phyloP scores from a whole-genome alignment of 2,113 vertebrate species.

The Dicrurus megarhynchus region DNA sequence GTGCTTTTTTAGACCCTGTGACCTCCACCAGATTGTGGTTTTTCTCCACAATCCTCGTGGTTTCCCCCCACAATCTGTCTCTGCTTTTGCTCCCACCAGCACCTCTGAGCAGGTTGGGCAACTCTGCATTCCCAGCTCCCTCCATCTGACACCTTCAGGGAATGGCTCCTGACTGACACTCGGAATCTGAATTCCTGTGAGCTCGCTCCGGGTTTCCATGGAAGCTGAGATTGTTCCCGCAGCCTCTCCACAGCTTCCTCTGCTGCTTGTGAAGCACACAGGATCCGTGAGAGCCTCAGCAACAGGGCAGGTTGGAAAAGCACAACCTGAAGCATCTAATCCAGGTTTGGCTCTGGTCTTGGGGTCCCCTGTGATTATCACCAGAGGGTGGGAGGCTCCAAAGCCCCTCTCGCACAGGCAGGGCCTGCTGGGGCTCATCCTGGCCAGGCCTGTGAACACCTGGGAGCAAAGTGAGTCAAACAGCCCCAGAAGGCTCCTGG shows the following conservation, averaged over 20 bases:
- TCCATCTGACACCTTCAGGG: neutral
- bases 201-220: neutral
- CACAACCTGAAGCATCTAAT: accelerated
- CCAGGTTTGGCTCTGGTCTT: neutral
- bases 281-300: neutral
- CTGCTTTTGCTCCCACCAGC: neutral
- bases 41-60: too few species aligned
- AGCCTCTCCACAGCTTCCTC: neutral
- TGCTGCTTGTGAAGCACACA: accelerated
- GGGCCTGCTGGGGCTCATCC: neutral
- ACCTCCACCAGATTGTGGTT: neutral
- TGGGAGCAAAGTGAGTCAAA: neutral
- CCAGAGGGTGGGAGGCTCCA: too few species aligned
- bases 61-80: neutral
- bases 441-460: accelerated
- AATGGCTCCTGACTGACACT: neutral
- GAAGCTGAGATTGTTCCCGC: neutral
- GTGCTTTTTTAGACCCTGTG: neutral
- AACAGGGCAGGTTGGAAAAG: accelerated
- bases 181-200: accelerated
- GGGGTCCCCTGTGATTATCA: neutral
- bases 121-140: neutral
- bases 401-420: neutral
- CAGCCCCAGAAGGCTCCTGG: neutral
- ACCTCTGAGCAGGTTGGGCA: neutral